These are phyloP conservation scores for Pelagia noctiluca DNA, from an alignment of 30 jellyfish, hydroid and myxozoan genomes.

Conservation along the genomic window DNA sequence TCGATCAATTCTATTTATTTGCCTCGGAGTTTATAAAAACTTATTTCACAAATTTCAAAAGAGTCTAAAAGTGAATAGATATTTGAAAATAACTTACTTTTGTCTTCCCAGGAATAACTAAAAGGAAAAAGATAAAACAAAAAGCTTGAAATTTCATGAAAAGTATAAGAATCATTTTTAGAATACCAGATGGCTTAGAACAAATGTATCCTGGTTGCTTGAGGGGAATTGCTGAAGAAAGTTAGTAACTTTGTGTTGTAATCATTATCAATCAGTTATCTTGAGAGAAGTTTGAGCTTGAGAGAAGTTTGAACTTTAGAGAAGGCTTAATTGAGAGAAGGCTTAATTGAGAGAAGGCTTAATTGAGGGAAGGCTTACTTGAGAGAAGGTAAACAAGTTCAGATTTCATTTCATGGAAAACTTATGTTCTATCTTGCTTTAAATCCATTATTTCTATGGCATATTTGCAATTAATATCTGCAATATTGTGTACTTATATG, in stretches of 20 bases:
- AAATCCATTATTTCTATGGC: background rate
- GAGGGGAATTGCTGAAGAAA: background rate
- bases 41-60: too few relatives aligned
- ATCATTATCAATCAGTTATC: background rate
- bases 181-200: background rate
- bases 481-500: background rate
- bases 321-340: too few relatives aligned
- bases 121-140: constrained; percentile 5
- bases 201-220: background rate
- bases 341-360: too few relatives aligned
- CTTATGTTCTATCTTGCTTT: background rate
- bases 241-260: background rate
- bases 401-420: background rate
- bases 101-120: constrained; percentile 78
- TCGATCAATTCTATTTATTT: background rate
- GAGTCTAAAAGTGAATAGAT: too few relatives aligned
- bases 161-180: background rate
- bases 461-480: background rate
- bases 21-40: too few relatives aligned
- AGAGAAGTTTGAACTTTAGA: background rate
- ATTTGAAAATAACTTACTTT: constrained; percentile 49
- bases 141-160: background rate
- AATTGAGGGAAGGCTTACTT: too few relatives aligned
- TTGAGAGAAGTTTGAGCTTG: background rate
- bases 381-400: too few relatives aligned